A percentile compares a stretch with the other conserved stretches of the same genome.
Evolutionary conservation across 1,140 invertebrate genomes (phyloP).

Genomic region (Drosophila pruinosa): DNA sequence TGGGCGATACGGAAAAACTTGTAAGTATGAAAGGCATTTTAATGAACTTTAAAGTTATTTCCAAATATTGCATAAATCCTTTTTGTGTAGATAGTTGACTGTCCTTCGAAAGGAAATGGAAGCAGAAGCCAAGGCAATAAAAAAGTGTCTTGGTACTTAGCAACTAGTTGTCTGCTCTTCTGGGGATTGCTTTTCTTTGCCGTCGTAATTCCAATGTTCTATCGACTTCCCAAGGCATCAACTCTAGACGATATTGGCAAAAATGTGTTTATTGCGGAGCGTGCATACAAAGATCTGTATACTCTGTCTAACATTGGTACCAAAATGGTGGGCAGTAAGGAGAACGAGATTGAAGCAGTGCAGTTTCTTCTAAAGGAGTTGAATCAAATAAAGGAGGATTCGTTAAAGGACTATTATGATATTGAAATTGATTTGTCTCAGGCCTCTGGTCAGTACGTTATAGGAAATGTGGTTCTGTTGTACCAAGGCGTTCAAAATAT

Average conservation of each 20-base stretch:
- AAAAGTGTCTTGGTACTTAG: constrained; percentile 47
- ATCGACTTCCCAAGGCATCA: constrained; percentile 49
- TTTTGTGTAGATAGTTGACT: neutral
- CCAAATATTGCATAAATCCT: neutral
- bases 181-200: constrained; percentile 67
- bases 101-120: neutral
- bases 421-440: constrained; percentile 81
- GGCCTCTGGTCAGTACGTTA: constrained; percentile 88
- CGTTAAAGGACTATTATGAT: constrained; percentile 54
- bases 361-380: constrained; percentile 83
- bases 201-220: constrained; percentile 59
- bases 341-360: constrained; percentile 84
- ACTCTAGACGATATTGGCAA: constrained; percentile 40
- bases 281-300: constrained; percentile 83
- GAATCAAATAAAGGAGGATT: constrained; percentile 36
- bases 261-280: constrained; percentile 65
- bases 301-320: constrained; percentile 88
- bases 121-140: neutral
- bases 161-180: constrained; percentile 54
- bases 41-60: neutral
- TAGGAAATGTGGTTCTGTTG: constrained; percentile 89
- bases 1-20: constrained; percentile 21
- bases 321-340: constrained; percentile 86
- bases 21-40: neutral
- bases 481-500: constrained; percentile 90